A percentile compares a stretch with the other conserved stretches of the same genome.
Evolutionary conservation across 37 sponge, comb jelly and placozoan genomes (phyloP).

Genomic region (Chondrosia reniformis): DNA sequence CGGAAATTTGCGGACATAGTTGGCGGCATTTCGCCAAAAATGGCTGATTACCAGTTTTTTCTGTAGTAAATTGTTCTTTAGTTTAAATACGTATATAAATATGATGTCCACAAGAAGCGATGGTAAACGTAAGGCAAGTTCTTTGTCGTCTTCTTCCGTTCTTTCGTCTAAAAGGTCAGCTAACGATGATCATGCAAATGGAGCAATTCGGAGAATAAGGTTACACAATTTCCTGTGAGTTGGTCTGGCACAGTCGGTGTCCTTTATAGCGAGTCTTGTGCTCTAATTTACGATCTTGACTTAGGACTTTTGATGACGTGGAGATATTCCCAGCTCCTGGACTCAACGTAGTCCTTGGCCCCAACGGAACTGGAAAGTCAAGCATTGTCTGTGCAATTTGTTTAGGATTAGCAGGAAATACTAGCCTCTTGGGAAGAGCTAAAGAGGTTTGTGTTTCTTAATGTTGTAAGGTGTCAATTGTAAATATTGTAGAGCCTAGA

Average conservation of each 20-base stretch:
- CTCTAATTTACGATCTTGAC: too few relatives aligned
- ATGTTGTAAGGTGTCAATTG: too few relatives aligned
- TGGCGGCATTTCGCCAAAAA: too few relatives aligned
- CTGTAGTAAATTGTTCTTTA: too few relatives aligned
- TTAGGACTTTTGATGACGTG: constrained; percentile 90
- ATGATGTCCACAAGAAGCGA: too few relatives aligned
- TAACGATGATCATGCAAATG: constrained; percentile 7
- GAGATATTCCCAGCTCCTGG: constrained; percentile 65
- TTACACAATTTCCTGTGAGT: constrained; percentile 73
- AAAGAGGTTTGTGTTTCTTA: constrained; percentile 64
- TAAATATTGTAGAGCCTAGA: too few relatives aligned
- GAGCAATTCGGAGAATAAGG: constrained; percentile 35
- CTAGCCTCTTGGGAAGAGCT: constrained; percentile 87
- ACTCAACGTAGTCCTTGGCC: constrained; percentile 91
- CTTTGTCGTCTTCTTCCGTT: too few relatives aligned
- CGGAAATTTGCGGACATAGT: too few relatives aligned
- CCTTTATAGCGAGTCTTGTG: neutral
- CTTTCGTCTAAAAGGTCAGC: neutral
- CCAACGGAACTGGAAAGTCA: constrained; percentile 98
- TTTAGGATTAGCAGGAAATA: constrained; percentile 86
- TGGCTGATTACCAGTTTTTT: too few relatives aligned
- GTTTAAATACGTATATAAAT: too few relatives aligned
- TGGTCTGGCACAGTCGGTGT: neutral
- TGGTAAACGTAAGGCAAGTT: too few relatives aligned
- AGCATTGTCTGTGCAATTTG: constrained; percentile 97